Conservation (phyloP, 2,888 invertebrate species). For the Empis livida region DNA sequence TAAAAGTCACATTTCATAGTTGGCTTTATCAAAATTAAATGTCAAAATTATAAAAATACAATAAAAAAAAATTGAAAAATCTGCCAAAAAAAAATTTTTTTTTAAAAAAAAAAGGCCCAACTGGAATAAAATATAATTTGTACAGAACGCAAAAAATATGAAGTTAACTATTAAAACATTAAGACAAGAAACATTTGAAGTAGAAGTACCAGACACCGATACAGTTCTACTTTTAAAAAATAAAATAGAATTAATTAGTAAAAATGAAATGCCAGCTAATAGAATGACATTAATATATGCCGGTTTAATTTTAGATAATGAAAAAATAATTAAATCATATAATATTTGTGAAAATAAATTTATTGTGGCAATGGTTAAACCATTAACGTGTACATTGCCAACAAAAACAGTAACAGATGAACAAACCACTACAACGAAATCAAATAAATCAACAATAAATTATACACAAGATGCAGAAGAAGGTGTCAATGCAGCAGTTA, state of each 20-base stretch:
- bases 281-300: slow-evolving; percentile 88
- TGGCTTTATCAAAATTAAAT: too few species aligned
- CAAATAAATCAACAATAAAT: background rate
- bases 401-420: slow-evolving; percentile 25
- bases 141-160: slow-evolving; percentile 13
- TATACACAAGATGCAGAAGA: background rate
- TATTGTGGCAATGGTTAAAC: slow-evolving; percentile 79
- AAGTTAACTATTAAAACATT: slow-evolving; percentile 79
- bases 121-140: too few species aligned
- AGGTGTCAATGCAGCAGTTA: background rate
- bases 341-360: slow-evolving; percentile 93
- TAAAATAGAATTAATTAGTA: slow-evolving; percentile 77
- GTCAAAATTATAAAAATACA: too few species aligned
- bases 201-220: slow-evolving; percentile 73
- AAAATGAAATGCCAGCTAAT: slow-evolving; percentile 68
- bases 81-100: too few species aligned
- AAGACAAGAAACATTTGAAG: slow-evolving; percentile 82
- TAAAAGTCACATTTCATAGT: too few species aligned
- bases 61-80: too few species aligned
- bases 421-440: slow-evolving; percentile 40
- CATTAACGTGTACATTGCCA: too few species aligned
- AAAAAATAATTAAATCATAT: slow-evolving; percentile 66
- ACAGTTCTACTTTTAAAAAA: slow-evolving; percentile 80
- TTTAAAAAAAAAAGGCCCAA: too few species aligned
- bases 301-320: slow-evolving; percentile 85